Conservation (phyloP, 2,888 invertebrate genomes). For the Pyralis farinalis region DNA sequence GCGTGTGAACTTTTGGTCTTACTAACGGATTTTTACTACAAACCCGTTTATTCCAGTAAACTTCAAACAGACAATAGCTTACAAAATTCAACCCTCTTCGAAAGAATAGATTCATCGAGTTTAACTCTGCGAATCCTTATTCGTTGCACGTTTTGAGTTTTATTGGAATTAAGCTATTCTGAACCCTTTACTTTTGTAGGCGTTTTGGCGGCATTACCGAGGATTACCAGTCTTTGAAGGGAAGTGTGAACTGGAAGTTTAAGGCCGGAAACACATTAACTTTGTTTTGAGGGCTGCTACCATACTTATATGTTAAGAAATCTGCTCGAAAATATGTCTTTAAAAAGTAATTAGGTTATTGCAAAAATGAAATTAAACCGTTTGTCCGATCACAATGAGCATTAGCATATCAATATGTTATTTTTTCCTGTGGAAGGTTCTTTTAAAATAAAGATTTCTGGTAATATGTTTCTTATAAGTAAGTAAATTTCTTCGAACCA, state of each 20-base stretch:
- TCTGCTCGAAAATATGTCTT: no score
- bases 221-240: constrained; percentile 45
- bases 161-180: constrained; percentile 70
- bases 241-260: constrained; percentile 34
- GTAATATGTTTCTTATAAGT: no score
- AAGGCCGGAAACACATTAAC: constrained; percentile 22
- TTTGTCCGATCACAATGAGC: no score
- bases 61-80: constrained; percentile 5
- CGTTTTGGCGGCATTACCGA: constrained; percentile 55
- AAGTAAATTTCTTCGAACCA: no score
- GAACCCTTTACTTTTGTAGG: constrained; percentile 65
- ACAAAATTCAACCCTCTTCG: constrained; percentile 7
- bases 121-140: constrained; percentile 36
- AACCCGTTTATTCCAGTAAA: background rate
- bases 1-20: no score
- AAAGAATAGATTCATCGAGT: constrained; percentile 32
- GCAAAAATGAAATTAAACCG: no score
- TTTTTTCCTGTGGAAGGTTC: no score
- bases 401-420: no score
- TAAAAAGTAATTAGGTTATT: no score
- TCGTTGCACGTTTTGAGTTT: constrained; percentile 68
- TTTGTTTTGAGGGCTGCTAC: background rate
- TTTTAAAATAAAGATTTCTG: no score
- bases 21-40: no score
- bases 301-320: no score